Conservation (phyloP, 2,113 vertebrate genomes). For the Silurus asotus region DNA sequence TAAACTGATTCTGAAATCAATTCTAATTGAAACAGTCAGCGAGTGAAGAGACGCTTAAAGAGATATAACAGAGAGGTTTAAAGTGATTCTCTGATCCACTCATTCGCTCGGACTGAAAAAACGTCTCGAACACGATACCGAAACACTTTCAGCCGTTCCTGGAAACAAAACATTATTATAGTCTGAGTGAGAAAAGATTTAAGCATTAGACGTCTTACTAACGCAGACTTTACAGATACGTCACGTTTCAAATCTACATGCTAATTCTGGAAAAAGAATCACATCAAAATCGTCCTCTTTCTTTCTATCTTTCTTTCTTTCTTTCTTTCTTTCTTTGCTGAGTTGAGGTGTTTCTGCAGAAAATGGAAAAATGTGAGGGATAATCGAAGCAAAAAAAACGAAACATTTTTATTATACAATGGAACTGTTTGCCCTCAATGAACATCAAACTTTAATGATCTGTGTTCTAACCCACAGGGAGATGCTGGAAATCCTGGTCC, state of each 20-base stretch:
- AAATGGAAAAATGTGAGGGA: too few species aligned
- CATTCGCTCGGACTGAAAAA: not conserved
- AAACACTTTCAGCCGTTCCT: not conserved
- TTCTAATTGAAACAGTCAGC: conserved; percentile 31
- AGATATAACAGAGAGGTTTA: not conserved
- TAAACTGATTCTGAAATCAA: conserved; percentile 8
- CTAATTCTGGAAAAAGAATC: not conserved
- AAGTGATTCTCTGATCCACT: conserved; percentile 1
- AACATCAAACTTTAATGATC: not conserved
- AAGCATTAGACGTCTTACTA: not conserved
- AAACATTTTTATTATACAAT: too few species aligned
- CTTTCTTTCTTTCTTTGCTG: not conserved
- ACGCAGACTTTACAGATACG: not conserved
- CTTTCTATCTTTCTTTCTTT: not conserved
- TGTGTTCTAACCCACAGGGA: conserved; percentile 41
- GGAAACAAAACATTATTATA: not conserved
- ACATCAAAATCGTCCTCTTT: not conserved
- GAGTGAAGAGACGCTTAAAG: not conserved
- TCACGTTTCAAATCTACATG: not conserved
- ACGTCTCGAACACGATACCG: not conserved
- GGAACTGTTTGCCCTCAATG: not conserved
- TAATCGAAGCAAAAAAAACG: too few species aligned
- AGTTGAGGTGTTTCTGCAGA: not conserved
- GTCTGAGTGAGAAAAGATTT: not conserved
- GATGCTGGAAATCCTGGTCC: conserved; percentile 64